Conservation (phyloP, 2,797 vertebrate species). For the Monodelphis domestica region DNA sequence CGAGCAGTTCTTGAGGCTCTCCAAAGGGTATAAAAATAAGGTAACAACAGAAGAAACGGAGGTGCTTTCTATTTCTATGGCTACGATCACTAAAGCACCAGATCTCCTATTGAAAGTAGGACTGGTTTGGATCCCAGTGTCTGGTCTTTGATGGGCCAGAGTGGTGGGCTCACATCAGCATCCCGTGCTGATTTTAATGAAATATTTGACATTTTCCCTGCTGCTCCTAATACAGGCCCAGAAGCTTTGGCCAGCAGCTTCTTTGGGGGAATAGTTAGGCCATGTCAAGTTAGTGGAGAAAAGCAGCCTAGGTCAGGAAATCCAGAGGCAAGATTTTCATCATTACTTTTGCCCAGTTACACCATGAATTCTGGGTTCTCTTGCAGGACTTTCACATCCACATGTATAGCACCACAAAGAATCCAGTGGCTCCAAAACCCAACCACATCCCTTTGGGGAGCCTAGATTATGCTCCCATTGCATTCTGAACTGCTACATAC, state of each 20-base stretch:
- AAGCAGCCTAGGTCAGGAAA: slow-evolving; percentile 57
- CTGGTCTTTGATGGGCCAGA: slow-evolving; percentile 79
- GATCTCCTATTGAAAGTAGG: slow-evolving; percentile 75
- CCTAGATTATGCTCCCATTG: too few relatives aligned
- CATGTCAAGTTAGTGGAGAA: slow-evolving; percentile 19
- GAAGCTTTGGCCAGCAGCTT: slow-evolving; percentile 63
- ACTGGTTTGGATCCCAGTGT: slow-evolving; percentile 74
- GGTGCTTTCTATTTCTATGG: slow-evolving; percentile 63
- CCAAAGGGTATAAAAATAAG: slow-evolving; percentile 71
- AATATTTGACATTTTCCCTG: slow-evolving; percentile 79
- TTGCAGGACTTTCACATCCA: slow-evolving; percentile 6
- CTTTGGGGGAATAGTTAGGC: slow-evolving; percentile 33
- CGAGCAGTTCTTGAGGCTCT: slow-evolving; percentile 61
- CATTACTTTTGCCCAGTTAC: background rate
- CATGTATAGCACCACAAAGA: background rate
- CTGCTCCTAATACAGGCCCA: slow-evolving; percentile 71
- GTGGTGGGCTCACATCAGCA: slow-evolving; percentile 68
- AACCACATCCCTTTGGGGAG: background rate
- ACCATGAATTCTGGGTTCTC: background rate
- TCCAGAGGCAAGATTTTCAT: background rate
- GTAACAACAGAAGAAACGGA: slow-evolving; percentile 61
- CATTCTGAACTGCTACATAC: background rate
- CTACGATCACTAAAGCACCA: slow-evolving; percentile 65
- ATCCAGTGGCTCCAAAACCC: background rate
- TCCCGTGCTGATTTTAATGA: slow-evolving; percentile 82